Evolutionary conservation across 2,888 invertebrate genomes (phyloP).

Genomic region (Hirtodrosophila duncani): DNA sequence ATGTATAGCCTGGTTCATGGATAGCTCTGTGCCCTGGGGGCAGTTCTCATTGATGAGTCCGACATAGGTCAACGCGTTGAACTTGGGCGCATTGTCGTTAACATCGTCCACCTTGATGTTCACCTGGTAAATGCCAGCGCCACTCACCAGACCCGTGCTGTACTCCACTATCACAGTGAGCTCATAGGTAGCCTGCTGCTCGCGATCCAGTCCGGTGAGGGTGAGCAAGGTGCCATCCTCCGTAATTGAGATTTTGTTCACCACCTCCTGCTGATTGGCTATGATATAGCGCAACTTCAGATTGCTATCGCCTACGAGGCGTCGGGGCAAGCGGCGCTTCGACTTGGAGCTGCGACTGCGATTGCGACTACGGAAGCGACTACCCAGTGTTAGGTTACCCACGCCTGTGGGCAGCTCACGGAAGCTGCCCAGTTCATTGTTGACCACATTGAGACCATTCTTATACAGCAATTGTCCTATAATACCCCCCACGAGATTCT

Average conservation of each 20-base stretch:
- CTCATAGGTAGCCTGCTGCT: slow-evolving; percentile 85
- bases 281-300: slow-evolving; percentile 85
- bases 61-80: slow-evolving; percentile 85
- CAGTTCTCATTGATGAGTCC: slow-evolving; percentile 90
- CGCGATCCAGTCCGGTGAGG: slow-evolving; percentile 86
- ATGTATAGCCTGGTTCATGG: slow-evolving; percentile 83
- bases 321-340: slow-evolving; percentile 58
- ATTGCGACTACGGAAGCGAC: slow-evolving; percentile 64
- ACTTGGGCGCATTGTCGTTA: slow-evolving; percentile 91
- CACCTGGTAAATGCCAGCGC: slow-evolving; percentile 88
- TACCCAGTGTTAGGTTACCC: slow-evolving; percentile 60
- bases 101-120: slow-evolving; percentile 90
- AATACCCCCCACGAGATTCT: slow-evolving; percentile 86
- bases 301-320: slow-evolving; percentile 68
- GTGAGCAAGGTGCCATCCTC: slow-evolving; percentile 89
- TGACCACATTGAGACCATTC: slow-evolving; percentile 74
- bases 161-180: slow-evolving; percentile 90
- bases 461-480: slow-evolving; percentile 85
- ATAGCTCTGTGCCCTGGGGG: slow-evolving; percentile 83
- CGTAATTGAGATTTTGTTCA: slow-evolving; percentile 88
- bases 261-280: slow-evolving; percentile 90
- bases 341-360: slow-evolving; percentile 53
- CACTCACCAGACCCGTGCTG: slow-evolving; percentile 83
- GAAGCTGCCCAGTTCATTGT: slow-evolving; percentile 67
- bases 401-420: slow-evolving; percentile 52